Conservation (phyloP, 2,797 vertebrate species). For the Phalloptychus januarius region DNA sequence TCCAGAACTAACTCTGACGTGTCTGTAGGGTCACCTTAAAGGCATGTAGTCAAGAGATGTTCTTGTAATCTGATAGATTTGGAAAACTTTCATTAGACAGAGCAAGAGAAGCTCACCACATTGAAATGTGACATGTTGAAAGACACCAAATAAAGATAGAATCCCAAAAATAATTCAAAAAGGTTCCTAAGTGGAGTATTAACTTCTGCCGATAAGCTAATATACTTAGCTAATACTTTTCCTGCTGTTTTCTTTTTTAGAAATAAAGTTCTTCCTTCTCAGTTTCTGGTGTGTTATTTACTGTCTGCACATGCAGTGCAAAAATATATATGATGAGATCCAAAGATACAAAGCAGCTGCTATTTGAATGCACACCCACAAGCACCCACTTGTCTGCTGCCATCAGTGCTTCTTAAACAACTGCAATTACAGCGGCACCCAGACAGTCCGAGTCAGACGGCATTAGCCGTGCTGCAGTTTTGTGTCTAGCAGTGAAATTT, state of each 20-base stretch:
- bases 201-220: too few species aligned
- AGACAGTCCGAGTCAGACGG: slow-evolving; percentile 48
- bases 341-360: slow-evolving; percentile 3
- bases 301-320: background rate
- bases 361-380: background rate
- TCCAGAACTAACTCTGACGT: background rate
- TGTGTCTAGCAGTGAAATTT: slow-evolving; percentile 57
- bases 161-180: background rate
- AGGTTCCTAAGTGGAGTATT: background rate
- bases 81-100: background rate
- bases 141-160: background rate
- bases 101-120: background rate
- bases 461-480: slow-evolving; percentile 38
- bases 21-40: background rate
- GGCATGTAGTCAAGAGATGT: background rate
- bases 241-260: too few species aligned
- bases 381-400: slow-evolving; percentile 9
- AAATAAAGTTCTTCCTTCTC: background rate
- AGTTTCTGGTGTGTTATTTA: background rate
- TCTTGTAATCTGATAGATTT: background rate
- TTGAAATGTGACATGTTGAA: background rate
- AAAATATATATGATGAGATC: background rate
- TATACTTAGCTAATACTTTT: too few species aligned
- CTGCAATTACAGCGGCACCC: slow-evolving; percentile 42
- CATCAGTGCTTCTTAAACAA: slow-evolving; percentile 24